These are phyloP conservation scores for Ardeotis arabs DNA, from an alignment of 2,113 vertebrate species.

Conservation along the genomic window DNA sequence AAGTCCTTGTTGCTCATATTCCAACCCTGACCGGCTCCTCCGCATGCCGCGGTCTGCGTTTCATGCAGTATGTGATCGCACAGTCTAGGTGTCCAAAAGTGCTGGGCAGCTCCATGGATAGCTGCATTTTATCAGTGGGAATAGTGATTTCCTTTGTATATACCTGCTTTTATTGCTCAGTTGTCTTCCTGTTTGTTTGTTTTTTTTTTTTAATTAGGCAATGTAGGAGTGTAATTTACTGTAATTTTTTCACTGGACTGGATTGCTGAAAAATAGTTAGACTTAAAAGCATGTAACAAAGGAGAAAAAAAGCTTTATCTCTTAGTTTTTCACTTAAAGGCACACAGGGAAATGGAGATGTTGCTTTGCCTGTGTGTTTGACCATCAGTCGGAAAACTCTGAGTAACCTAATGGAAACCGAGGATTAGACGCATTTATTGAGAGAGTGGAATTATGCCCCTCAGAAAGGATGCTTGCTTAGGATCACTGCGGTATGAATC, in stretches of 20 bases:
- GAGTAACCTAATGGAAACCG: slow-evolving; percentile 37
- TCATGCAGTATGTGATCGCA: neutral
- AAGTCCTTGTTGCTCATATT: neutral
- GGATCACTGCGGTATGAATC: slow-evolving; percentile 52
- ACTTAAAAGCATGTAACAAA: neutral
- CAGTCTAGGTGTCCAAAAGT: neutral
- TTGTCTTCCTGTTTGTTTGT: neutral
- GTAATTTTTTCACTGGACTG: neutral
- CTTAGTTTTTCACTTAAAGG: neutral
- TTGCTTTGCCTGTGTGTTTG: neutral
- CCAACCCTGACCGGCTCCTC: neutral
- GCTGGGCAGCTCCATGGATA: neutral
- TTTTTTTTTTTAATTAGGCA: neutral
- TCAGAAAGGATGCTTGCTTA: slow-evolving; percentile 44
- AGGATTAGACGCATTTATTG: slow-evolving; percentile 47
- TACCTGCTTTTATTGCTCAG: neutral
- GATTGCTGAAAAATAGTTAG: neutral
- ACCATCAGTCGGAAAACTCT: slow-evolving; percentile 39
- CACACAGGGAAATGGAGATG: neutral
- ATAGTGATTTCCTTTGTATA: neutral
- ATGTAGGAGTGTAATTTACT: neutral
- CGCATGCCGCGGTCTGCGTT: neutral
- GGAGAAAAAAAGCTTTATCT: neutral
- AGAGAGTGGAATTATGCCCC: slow-evolving; percentile 52
- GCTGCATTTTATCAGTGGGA: neutral